Conservation (phyloP, 1,140 invertebrate genomes). For the Hyles vespertilio region DNA sequence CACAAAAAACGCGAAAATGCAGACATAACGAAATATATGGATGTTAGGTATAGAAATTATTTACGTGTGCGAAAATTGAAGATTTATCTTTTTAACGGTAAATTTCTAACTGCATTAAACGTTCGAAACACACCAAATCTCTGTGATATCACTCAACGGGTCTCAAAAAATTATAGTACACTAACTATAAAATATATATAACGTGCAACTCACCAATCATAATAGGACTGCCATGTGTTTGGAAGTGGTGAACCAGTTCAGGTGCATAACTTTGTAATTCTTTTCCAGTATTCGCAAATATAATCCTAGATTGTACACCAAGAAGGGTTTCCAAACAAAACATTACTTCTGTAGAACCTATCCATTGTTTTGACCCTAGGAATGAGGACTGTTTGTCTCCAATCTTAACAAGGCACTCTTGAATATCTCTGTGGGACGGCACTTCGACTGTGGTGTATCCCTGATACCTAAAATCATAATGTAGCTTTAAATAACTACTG, state of each 20-base stretch:
- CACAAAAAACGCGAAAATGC: too few species aligned
- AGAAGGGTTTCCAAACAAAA: slow-evolving; percentile 92
- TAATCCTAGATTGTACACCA: slow-evolving; percentile 87
- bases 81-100: too few species aligned
- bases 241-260: slow-evolving; percentile 93
- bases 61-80: too few species aligned
- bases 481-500: too few species aligned
- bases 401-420: slow-evolving; percentile 95
- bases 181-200: too few species aligned
- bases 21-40: too few species aligned
- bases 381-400: slow-evolving; percentile 95
- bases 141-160: too few species aligned
- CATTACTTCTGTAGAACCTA: slow-evolving; percentile 97
- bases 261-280: slow-evolving; percentile 88
- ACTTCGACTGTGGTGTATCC: slow-evolving; percentile 91
- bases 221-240: slow-evolving; percentile 94
- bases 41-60: too few species aligned
- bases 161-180: too few species aligned
- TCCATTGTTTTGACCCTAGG: slow-evolving; percentile 95
- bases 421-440: slow-evolving; percentile 93
- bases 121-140: too few species aligned
- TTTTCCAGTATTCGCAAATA: slow-evolving; percentile 88
- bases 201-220: slow-evolving; percentile 91
- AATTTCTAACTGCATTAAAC: too few species aligned
- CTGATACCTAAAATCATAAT: slow-evolving; percentile 80